Percentiles rank a stretch among this genome's conserved stretches.
These are phyloP conservation scores for Protobothrops flavoviridis DNA, from an alignment of 2,113 vertebrate species.

Conservation along the genomic window DNA sequence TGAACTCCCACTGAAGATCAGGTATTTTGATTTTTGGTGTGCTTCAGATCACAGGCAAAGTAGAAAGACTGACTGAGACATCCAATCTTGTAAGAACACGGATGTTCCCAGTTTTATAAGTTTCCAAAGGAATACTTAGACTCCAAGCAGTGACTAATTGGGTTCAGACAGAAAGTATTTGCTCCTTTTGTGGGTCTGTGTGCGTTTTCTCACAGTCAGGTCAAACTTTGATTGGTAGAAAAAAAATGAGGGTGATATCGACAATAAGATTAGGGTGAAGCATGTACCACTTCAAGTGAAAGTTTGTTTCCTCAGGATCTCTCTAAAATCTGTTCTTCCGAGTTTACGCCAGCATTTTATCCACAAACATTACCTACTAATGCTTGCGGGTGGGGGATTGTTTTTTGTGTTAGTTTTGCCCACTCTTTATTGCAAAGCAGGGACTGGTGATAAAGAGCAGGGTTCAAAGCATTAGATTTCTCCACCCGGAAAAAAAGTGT, in stretches of 20 bases:
- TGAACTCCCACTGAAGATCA: slow-evolving; percentile 75
- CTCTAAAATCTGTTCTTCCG: not conserved
- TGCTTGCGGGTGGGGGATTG: not conserved
- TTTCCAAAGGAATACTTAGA: slow-evolving; percentile 63
- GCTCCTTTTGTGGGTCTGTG: slow-evolving; percentile 23
- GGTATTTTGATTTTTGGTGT: slow-evolving; percentile 80
- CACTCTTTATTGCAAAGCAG: not conserved
- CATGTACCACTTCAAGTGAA: not conserved
- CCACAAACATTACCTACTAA: not conserved
- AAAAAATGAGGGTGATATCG: not conserved
- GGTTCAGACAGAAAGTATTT: not conserved
- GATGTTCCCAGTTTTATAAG: slow-evolving; percentile 66
- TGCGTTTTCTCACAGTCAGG: slow-evolving; percentile 19
- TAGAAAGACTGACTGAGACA: slow-evolving; percentile 79
- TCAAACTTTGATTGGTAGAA: not conserved
- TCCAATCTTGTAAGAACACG: slow-evolving; percentile 68
- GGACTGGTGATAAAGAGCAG: not conserved
- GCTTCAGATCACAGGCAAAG: slow-evolving; percentile 74
- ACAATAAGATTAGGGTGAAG: not conserved
- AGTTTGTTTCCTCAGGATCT: not conserved
- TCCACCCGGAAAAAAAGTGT: not conserved
- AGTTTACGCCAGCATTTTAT: not conserved
- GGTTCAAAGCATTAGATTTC: slow-evolving; percentile 18
- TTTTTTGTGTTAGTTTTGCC: not conserved
- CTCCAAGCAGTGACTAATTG: slow-evolving; percentile 47